Conservation (phyloP, 1,140 invertebrate species). For the Belonocnema kinseyi region DNA sequence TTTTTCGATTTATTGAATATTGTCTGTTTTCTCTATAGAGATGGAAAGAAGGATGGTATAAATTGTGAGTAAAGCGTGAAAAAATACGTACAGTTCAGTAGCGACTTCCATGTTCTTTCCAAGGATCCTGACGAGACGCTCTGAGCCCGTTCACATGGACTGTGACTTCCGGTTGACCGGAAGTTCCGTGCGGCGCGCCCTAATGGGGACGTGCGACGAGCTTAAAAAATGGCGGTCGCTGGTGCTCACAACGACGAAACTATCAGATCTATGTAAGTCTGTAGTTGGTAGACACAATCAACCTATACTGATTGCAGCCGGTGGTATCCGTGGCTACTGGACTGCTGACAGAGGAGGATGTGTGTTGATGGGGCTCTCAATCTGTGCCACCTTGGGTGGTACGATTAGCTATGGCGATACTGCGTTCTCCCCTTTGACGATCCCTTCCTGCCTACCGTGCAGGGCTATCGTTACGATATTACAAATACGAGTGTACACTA, state of each 20-base stretch:
- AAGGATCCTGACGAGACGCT: conserved; percentile 44
- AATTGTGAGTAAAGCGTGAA: not conserved
- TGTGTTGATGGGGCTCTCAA: conserved; percentile 72
- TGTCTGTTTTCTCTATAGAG: no score
- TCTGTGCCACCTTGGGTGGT: conserved; percentile 76
- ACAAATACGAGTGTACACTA: conserved; percentile 55
- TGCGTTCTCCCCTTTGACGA: conserved; percentile 68
- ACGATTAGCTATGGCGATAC: conserved; percentile 71
- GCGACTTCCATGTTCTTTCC: conserved; percentile 67
- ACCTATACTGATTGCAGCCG: conserved; percentile 22
- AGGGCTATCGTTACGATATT: conserved; percentile 58
- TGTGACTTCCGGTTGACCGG: conserved; percentile 65
- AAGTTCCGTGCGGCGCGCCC: conserved; percentile 54
- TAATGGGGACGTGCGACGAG: conserved; percentile 44
- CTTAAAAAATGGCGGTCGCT: conserved; percentile 37
- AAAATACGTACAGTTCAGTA: conserved; percentile 70
- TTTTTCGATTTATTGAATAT: no score
- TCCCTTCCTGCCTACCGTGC: conserved; percentile 69
- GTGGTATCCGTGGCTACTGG: conserved; percentile 26
- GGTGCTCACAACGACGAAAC: conserved; percentile 10
- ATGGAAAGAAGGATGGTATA: no score
- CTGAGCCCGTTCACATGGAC: conserved; percentile 61
- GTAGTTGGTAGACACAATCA: conserved; percentile 20
- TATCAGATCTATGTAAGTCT: conserved; percentile 10
- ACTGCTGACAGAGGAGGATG: conserved; percentile 66